These are phyloP conservation scores for Cyprinodon tularosa DNA, from an alignment of 2,113 vertebrate genomes.

Conservation along the genomic window DNA sequence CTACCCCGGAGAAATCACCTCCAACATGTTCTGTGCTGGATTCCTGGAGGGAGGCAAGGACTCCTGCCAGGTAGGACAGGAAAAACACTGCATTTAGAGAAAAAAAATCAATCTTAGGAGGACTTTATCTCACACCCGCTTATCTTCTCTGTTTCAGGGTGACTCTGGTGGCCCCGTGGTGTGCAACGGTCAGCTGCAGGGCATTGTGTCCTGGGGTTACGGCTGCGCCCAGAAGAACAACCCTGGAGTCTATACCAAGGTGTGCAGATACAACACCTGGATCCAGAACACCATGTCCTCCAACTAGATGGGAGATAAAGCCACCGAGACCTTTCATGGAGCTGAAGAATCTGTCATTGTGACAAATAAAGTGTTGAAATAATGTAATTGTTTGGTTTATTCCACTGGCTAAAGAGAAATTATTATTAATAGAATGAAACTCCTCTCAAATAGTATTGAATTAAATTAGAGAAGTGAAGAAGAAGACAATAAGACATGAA, in stretches of 20 bases:
- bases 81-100: neutral
- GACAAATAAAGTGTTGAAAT: neutral
- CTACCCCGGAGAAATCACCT: slow-evolving; percentile 86
- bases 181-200: slow-evolving; percentile 81
- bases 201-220: slow-evolving; percentile 88
- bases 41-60: slow-evolving; percentile 90
- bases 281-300: slow-evolving; percentile 73
- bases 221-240: slow-evolving; percentile 82
- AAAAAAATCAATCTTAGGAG: neutral
- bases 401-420: neutral
- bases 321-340: neutral
- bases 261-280: slow-evolving; percentile 84
- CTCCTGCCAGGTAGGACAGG: slow-evolving; percentile 87
- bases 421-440: too few relatives aligned
- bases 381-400: neutral
- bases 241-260: slow-evolving; percentile 85
- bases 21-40: slow-evolving; percentile 90
- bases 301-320: slow-evolving; percentile 38
- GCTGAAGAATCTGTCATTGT: neutral
- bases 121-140: slow-evolving; percentile 1
- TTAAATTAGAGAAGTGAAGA: too few relatives aligned
- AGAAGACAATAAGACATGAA: too few relatives aligned
- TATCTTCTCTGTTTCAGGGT: slow-evolving; percentile 69
- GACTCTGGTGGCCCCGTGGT: slow-evolving; percentile 87
- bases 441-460: too few relatives aligned